Percentiles rank a stretch among this genome's conserved stretches.
Conservation (phyloP, 2,888 invertebrate species). For the Embidobia sp. region DNA sequence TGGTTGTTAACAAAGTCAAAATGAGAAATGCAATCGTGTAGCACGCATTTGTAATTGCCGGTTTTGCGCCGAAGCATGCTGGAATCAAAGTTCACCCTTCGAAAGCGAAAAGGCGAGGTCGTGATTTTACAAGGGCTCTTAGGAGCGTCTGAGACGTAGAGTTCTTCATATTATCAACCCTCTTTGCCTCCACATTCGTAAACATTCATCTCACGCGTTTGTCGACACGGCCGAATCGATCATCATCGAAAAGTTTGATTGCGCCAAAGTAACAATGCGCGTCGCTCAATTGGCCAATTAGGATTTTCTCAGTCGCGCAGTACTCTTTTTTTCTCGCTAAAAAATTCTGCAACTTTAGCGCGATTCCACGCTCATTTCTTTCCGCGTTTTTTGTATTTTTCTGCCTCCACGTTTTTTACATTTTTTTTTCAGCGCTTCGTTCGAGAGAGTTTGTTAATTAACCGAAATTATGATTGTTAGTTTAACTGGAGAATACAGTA, state of each 20-base stretch:
- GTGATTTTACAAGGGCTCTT: conserved; percentile 72
- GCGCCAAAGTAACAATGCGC: conserved; percentile 27
- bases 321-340: background rate
- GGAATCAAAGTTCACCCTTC: conserved; percentile 64
- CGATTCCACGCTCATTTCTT: background rate
- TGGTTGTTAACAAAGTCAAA: too few species aligned
- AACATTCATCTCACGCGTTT: conserved; percentile 72
- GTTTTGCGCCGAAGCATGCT: too few species aligned
- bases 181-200: conserved; percentile 76
- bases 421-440: background rate
- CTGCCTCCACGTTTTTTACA: too few species aligned
- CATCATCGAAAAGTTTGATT: conserved; percentile 32
- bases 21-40: too few species aligned
- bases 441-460: conserved; percentile 24
- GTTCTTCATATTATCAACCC: conserved; percentile 73
- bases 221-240: conserved; percentile 45
- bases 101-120: conserved; percentile 68
- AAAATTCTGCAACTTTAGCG: background rate
- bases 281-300: conserved; percentile 37
- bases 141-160: conserved; percentile 71
- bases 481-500: background rate
- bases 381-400: too few species aligned
- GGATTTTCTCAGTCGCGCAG: conserved; percentile 10
- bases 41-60: too few species aligned
- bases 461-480: conserved; percentile 24